Percentiles rank a stretch among this genome's conserved stretches.
phyloP scores from a whole-genome alignment of 2,797 vertebrate species.

The Trachops cirrhosus region DNA sequence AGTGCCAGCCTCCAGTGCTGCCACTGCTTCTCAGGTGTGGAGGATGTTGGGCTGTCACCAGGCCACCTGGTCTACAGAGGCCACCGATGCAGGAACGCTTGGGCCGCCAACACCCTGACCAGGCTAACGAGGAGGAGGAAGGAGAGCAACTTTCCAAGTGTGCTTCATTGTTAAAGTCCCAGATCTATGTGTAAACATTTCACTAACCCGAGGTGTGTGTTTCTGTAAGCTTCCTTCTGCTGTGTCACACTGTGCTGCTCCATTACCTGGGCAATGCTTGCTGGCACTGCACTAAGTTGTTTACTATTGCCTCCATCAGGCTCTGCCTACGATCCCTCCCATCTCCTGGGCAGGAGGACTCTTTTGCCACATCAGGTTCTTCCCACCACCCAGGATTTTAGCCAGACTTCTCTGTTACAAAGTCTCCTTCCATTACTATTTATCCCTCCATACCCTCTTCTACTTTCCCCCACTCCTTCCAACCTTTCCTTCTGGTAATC shows the following conservation, averaged over 20 bases:
- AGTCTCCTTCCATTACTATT: not conserved
- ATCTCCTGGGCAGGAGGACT: not conserved
- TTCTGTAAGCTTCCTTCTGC: not conserved
- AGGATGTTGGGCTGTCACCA: not conserved
- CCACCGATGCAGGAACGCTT: not conserved
- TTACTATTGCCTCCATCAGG: not conserved
- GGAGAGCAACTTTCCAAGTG: not conserved
- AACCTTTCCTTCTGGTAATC: not conserved
- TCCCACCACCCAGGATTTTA: no score
- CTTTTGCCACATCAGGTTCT: no score
- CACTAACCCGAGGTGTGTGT: not conserved
- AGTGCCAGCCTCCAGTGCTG: not conserved
- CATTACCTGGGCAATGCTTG: not conserved
- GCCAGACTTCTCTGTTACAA: not conserved
- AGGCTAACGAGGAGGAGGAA: not conserved
- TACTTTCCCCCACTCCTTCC: not conserved
- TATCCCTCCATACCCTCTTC: not conserved
- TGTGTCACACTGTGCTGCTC: not conserved
- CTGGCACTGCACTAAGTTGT: not conserved
- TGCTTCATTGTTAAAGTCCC: not conserved
- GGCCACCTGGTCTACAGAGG: not conserved
- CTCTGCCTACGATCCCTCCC: not conserved
- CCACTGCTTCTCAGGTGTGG: not conserved
- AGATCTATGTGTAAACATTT: not conserved
- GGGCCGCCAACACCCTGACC: no score